Base-by-base conservation (phyloP, 2,797 vertebrate genomes). In the Gymnodraco acuticeps region DNA sequence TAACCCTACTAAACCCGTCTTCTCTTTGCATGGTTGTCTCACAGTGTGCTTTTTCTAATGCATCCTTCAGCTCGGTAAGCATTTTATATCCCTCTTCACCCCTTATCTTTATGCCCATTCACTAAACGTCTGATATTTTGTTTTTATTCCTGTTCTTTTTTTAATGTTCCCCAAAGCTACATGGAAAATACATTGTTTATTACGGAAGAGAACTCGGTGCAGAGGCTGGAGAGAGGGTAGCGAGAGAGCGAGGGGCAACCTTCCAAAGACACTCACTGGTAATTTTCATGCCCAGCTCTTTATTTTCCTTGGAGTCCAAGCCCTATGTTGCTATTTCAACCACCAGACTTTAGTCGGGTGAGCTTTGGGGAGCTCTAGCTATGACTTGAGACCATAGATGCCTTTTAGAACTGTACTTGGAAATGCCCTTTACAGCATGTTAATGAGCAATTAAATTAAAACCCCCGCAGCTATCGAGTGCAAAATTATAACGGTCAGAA, bases 301-400 rank as follows among this genome's bases (percentile, higher is more conserved):
- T 83, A 85, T 95, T 94, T 95, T 90, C 79, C 88, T 94, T 94
- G 91, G 93, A 93, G 83, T 87, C 79, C 51, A 75, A 73, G 64
- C 31, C 77, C 72, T 88, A 78, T 85, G 86, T 87, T 89, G 73
- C 87, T 85, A 86, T 92, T 87, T 86, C 81, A 89, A 88, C 81
- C 73, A 71, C 61, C 78, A 89, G 80, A 74, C 67, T 61, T 69
- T 75, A 80, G 87, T 86, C 82, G 78, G 80, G 69, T 65, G 77
- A 84, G 66, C 79, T 70, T 61, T 31, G 62, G 70, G 74, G 73
- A 83, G 76, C 64, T 77, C 80, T 82, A 81, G 75, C 77, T 86
- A 78, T 82, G 69, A 76, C 79, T 86, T 64, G 77, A 84, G 86
- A 74, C 77, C 79, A 67, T 61, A 73, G 51, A 89, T 27, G 67